Base-by-base conservation (phyloP, 2,888 invertebrate genomes). In the Synanthedon andrenaeformis region DNA sequence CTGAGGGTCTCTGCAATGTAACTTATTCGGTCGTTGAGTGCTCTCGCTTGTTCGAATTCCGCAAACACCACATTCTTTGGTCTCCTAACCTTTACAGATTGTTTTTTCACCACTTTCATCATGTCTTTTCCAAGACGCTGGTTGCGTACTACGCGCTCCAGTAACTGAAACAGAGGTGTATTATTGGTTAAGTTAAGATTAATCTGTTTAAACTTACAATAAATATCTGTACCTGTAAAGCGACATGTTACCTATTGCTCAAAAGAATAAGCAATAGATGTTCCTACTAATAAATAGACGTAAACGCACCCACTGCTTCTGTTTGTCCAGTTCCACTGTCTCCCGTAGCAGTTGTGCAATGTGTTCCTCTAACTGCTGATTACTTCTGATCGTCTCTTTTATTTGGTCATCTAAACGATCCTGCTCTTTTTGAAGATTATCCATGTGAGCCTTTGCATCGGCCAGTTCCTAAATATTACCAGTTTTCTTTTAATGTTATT, bases 51-150 rank as follows among this genome's bases (percentile, higher is more conserved):
- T 13, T 83, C 74, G 62, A 90, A 88, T 63, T 92, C 92, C 0
- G 79, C 71, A 3, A 89, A 76, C 6, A 93, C 72, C 1, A 82
- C 62, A 0, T 79, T 62, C 55, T 90, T 89, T 0, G 88, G 81
- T 51, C 82, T 86, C 56, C 64, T 74, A 2, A 78, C 66, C 45
- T 71, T 74, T 1, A 86, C 59, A 0, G 78, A 76, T 53, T 81
- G 81, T 0, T 82, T 76, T 55, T 88, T 88, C 1, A 87, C 70
- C 0, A 91, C 79, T 3, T 85, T 85, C 0, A 80, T 66, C 54
- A 92, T 89, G 62, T 92, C 89, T 59, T 85, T 90, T 41, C 91
- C 90, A 58, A 92, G 91, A 41, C 91, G 90, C 70, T 95, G 95
- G 62, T 91, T 90, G 51, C 92, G 89, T 1, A 94, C 89, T 17